phyloP scores from a whole-genome alignment of 2,797 vertebrate genomes.

The Neosilurus mollespiculum region DNA sequence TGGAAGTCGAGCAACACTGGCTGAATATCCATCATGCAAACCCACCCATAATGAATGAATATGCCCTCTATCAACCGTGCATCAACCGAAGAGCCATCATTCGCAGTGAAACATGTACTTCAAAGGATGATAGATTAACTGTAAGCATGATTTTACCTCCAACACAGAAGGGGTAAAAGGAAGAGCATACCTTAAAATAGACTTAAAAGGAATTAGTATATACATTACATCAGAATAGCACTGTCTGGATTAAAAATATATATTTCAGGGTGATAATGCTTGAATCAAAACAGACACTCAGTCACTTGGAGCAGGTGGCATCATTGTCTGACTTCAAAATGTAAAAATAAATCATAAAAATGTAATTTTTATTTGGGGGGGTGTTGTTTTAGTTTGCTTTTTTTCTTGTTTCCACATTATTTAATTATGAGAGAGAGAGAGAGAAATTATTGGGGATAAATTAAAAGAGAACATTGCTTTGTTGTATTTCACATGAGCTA shows the following conservation, averaged over 20 bases:
- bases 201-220: neutral
- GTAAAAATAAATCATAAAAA: too few relatives aligned
- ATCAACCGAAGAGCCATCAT: conserved; percentile 78
- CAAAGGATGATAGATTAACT: conserved; percentile 75
- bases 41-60: conserved; percentile 74
- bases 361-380: too few relatives aligned
- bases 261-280: too few relatives aligned
- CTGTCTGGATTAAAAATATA: neutral
- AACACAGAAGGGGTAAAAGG: conserved; percentile 56
- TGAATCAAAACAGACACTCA: too few relatives aligned
- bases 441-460: conserved; percentile 5
- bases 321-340: conserved; percentile 1
- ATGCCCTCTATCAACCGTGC: conserved; percentile 78
- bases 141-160: conserved; percentile 71
- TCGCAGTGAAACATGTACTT: conserved; percentile 70
- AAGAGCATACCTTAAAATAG: conserved; percentile 33
- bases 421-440: neutral
- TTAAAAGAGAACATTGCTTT: conserved; percentile 6
- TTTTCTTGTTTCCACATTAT: too few relatives aligned
- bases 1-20: conserved; percentile 64
- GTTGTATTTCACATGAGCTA: too few relatives aligned
- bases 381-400: too few relatives aligned
- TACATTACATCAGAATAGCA: neutral
- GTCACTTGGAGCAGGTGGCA: too few relatives aligned
- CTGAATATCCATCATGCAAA: conserved; percentile 75